Conservation (phyloP, 2,113 vertebrate genomes). For the Potamarius usumacintae region DNA sequence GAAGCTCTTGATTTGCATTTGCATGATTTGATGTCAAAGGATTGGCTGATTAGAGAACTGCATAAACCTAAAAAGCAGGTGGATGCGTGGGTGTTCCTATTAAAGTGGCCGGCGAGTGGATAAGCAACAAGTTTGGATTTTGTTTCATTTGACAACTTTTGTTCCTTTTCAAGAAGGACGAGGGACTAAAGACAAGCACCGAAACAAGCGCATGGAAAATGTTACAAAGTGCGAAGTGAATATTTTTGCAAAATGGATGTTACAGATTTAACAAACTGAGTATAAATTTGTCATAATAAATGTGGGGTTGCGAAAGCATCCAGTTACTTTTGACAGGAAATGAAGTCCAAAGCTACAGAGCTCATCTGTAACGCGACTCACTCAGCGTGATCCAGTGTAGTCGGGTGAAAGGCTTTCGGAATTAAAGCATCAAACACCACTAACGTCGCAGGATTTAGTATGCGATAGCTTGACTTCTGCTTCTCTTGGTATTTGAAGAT, state of each 20-base stretch:
- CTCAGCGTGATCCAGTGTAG: neutral
- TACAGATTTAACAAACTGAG: neutral
- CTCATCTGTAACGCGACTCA: neutral
- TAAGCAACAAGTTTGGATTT: too few relatives aligned
- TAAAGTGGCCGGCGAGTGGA: too few relatives aligned
- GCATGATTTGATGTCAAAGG: too few relatives aligned
- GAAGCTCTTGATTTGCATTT: too few relatives aligned
- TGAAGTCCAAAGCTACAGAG: conserved; percentile 6
- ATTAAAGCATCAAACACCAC: neutral
- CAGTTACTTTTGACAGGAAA: conserved; percentile 2
- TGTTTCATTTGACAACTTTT: too few relatives aligned
- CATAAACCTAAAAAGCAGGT: too few relatives aligned
- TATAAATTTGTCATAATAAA: neutral
- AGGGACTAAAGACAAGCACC: neutral
- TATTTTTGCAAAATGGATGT: neutral
- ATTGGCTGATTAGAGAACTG: too few relatives aligned
- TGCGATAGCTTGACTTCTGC: neutral
- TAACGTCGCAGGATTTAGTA: neutral
- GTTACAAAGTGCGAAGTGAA: neutral
- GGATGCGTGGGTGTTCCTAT: too few relatives aligned
- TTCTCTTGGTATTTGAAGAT: neutral
- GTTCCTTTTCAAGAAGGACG: neutral
- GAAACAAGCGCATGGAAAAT: neutral
- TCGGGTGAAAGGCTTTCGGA: neutral
- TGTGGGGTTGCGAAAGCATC: neutral